Percentiles rank a stretch among this genome's conserved stretches.
Conservation (phyloP, 2,797 vertebrate genomes). For the Chloroceryle inda region DNA sequence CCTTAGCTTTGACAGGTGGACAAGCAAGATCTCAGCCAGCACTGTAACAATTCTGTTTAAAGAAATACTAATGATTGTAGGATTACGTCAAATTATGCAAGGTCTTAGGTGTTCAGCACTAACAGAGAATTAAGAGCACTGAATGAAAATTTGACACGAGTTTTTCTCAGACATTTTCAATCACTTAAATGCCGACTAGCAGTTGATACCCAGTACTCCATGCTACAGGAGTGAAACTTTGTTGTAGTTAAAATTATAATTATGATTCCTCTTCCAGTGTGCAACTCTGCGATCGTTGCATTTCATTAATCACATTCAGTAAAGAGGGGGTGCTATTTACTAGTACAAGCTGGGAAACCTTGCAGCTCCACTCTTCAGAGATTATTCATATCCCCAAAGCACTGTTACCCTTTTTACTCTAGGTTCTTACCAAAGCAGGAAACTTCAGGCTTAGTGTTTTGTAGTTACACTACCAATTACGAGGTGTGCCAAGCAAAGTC, state of each 20-base stretch:
- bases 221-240: neutral
- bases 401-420: neutral
- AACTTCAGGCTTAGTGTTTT: neutral
- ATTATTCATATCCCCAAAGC: neutral
- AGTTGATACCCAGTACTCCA: neutral
- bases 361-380: neutral
- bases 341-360: neutral
- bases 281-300: conserved; percentile 34
- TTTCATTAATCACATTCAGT: conserved; percentile 34
- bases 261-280: neutral
- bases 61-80: neutral
- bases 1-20: neutral
- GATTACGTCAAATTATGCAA: neutral
- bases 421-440: neutral
- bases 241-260: neutral
- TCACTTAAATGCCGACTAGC: neutral
- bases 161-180: neutral
- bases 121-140: neutral
- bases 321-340: neutral
- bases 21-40: neutral
- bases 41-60: neutral
- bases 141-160: neutral
- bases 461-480: neutral
- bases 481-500: neutral
- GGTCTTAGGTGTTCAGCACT: neutral